A percentile compares a stretch with the other conserved stretches of the same genome.
Evolutionary conservation across 2,797 vertebrate genomes (phyloP).

Genomic region (Uromys caudimaculatus): DNA sequence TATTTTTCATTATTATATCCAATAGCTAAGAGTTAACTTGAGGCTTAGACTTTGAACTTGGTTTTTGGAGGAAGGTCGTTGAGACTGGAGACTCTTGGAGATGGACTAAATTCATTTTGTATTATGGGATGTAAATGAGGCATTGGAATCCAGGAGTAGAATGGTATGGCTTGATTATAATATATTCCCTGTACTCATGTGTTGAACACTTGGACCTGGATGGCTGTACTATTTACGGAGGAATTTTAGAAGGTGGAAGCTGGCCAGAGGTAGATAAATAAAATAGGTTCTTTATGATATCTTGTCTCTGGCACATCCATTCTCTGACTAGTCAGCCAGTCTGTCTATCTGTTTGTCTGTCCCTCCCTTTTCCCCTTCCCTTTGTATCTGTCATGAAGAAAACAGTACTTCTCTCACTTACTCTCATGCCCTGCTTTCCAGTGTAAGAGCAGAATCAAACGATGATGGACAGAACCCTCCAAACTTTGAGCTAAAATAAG

Average conservation of each 20-base stretch:
- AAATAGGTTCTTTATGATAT: background rate
- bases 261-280: background rate
- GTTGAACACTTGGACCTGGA: background rate
- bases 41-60: background rate
- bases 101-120: background rate
- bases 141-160: background rate
- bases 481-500: background rate
- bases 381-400: background rate
- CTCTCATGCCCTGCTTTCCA: too few species aligned
- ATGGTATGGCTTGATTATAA: background rate
- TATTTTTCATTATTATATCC: background rate
- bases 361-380: background rate
- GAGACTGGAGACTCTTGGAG: background rate
- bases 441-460: background rate
- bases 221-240: background rate
- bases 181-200: background rate
- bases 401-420: background rate
- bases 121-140: background rate
- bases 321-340: background rate
- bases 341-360: background rate
- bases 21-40: background rate
- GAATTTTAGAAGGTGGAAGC: background rate
- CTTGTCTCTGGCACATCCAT: background rate
- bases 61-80: background rate
- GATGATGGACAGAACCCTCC: background rate